Percentiles rank a stretch among this genome's conserved stretches.
Evolutionary conservation across 2,113 vertebrate genomes (phyloP).

Genomic region (Sinocyclocheilus anshuiensis): DNA sequence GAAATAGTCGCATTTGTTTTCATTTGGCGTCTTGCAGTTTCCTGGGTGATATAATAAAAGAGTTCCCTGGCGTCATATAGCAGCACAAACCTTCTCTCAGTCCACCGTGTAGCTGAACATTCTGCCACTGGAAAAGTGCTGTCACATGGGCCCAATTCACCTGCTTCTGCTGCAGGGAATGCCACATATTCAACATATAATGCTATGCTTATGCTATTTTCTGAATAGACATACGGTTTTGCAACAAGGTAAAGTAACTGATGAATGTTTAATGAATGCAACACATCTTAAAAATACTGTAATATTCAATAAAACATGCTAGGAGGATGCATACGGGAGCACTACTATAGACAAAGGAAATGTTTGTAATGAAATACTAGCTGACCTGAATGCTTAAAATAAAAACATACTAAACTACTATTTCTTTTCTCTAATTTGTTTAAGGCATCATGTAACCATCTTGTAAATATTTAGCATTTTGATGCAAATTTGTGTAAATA

Average conservation of each 20-base stretch:
- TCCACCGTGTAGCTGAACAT: constrained; percentile 49
- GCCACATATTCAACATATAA: background rate
- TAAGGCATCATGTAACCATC: no score
- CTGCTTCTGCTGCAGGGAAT: background rate
- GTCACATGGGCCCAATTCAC: background rate
- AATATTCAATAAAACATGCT: background rate
- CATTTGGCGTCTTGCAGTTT: constrained; percentile 69
- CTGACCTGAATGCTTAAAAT: background rate
- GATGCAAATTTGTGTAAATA: background rate
- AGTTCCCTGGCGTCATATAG: constrained; percentile 25
- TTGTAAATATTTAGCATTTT: no score
- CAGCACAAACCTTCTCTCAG: constrained; percentile 44
- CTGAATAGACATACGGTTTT: background rate
- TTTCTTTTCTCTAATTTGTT: background rate
- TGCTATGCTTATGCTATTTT: background rate
- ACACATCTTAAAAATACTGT: background rate
- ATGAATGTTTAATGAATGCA: constrained; percentile 3
- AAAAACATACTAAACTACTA: background rate
- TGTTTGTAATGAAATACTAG: background rate
- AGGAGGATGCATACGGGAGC: background rate
- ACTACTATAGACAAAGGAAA: background rate
- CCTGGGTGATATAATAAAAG: constrained; percentile 59
- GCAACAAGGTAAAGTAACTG: background rate
- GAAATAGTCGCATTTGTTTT: constrained; percentile 72
- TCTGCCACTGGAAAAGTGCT: constrained; percentile 25